Conservation (phyloP, 2,797 vertebrate genomes). For the Coranthus polyacanthus region DNA sequence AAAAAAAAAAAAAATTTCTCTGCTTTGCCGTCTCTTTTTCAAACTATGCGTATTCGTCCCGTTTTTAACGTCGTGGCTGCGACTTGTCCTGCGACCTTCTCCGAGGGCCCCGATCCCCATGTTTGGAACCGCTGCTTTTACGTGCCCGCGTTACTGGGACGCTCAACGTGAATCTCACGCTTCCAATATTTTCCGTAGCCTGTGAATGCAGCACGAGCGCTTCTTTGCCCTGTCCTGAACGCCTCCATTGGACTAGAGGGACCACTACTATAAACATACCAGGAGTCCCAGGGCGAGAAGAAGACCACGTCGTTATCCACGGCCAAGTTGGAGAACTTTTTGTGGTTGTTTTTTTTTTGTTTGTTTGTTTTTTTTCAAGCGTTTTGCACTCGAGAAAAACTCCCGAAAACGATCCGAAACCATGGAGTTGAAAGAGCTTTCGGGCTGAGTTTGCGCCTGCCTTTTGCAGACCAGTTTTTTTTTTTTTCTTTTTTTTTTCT, state of each 20-base stretch:
- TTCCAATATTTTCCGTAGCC: neutral
- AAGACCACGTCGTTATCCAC: conserved; percentile 37
- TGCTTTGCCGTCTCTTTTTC: too few relatives aligned
- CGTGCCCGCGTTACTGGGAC: neutral
- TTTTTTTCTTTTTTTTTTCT: too few relatives aligned
- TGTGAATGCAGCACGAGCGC: conserved; percentile 44
- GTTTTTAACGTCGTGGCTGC: too few relatives aligned
- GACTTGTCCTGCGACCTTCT: neutral
- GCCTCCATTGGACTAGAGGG: conserved; percentile 69
- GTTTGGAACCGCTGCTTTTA: too few relatives aligned
- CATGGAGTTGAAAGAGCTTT: conserved; percentile 7
- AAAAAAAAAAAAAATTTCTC: too few relatives aligned
- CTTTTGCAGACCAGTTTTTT: conserved; percentile 15
- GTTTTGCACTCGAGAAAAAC: neutral
- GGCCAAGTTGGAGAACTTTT: conserved; percentile 31
- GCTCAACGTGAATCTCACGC: accelerated
- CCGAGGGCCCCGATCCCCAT: neutral
- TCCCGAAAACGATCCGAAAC: neutral
- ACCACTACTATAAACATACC: conserved; percentile 71
- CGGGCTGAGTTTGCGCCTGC: conserved; percentile 8
- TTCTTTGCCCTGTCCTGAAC: conserved; percentile 51
- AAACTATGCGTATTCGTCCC: too few relatives aligned
- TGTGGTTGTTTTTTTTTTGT: neutral
- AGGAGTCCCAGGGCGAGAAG: conserved; percentile 44
- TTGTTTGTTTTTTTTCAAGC: neutral